Percentiles rank a stretch among this genome's conserved stretches.
These are phyloP conservation scores for Sitta europaea DNA, from an alignment of 2,113 vertebrate species.

Conservation along the genomic window DNA sequence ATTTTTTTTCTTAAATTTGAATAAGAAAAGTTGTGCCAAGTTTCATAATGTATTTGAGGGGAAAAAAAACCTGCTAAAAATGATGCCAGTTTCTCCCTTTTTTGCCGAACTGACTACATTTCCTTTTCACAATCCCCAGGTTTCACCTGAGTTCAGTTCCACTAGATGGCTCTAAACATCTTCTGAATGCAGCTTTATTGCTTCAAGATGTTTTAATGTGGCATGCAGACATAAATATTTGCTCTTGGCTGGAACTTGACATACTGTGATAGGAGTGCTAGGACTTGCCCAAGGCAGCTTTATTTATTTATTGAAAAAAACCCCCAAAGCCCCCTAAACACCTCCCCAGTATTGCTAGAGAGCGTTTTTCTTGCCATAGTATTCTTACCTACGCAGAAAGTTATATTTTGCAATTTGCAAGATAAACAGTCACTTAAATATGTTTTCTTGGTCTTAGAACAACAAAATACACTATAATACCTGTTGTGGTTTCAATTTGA, in stretches of 20 bases:
- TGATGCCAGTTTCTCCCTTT: accelerated
- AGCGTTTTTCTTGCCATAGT: not conserved
- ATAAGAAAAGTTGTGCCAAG: not conserved
- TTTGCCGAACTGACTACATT: not conserved
- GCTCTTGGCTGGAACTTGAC: constrained; percentile 28
- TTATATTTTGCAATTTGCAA: not conserved
- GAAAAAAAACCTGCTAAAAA: not conserved
- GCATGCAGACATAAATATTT: constrained; percentile 49
- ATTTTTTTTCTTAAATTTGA: not conserved
- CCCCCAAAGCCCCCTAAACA: too few species aligned
- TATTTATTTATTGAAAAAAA: not conserved
- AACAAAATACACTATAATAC: too few species aligned
- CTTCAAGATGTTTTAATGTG: constrained; percentile 6
- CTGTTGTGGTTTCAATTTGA: too few species aligned
- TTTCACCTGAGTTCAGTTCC: not conserved
- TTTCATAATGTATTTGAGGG: not conserved
- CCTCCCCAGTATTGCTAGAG: not conserved
- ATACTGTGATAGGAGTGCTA: not conserved
- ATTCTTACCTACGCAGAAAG: not conserved
- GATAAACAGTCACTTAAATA: not conserved
- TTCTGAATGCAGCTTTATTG: not conserved
- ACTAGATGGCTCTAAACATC: constrained; percentile 71
- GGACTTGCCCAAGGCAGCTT: not conserved
- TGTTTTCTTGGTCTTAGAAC: not conserved
- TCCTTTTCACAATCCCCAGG: accelerated